Conservation (phyloP, 2,888 invertebrate species). For the Panzeria rudis region DNA sequence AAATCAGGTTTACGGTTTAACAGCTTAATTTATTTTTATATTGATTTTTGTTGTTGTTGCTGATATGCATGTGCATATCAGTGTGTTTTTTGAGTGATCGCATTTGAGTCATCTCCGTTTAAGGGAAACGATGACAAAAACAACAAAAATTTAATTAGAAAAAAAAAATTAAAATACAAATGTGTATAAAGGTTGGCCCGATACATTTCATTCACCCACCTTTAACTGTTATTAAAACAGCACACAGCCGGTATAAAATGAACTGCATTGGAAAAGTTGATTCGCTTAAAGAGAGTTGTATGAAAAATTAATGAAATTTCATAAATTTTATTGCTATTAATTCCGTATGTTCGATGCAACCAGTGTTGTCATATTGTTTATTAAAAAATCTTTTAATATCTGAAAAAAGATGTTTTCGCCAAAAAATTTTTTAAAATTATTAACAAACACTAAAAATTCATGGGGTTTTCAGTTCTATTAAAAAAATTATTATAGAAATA, state of each 20-base stretch:
- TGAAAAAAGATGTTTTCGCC: too few relatives aligned
- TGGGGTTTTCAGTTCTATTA: too few relatives aligned
- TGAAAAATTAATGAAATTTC: slow-evolving; percentile 53
- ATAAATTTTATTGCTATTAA: neutral
- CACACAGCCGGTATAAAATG: neutral
- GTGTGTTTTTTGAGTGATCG: slow-evolving; percentile 36
- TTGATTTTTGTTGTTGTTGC: neutral
- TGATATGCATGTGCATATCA: neutral
- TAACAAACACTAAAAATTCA: too few relatives aligned
- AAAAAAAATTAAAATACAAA: neutral
- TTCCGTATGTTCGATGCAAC: neutral
- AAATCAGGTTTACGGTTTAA: slow-evolving; percentile 69
- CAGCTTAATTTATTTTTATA: slow-evolving; percentile 43
- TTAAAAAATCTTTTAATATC: too few relatives aligned
- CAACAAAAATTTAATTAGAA: neutral
- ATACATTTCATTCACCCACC: slow-evolving; percentile 39
- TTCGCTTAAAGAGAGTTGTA: slow-evolving; percentile 6
- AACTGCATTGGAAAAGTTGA: slow-evolving; percentile 31
- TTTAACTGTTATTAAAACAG: slow-evolving; percentile 7
- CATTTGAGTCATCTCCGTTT: slow-evolving; percentile 58
- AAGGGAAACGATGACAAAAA: slow-evolving; percentile 31
- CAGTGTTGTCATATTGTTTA: neutral
- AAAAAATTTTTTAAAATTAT: too few relatives aligned
- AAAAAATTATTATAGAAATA: too few relatives aligned
- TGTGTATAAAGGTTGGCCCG: slow-evolving; percentile 39